Evolutionary conservation across 2,888 invertebrate species (phyloP).

Genomic region (Lamellibrachia columna): DNA sequence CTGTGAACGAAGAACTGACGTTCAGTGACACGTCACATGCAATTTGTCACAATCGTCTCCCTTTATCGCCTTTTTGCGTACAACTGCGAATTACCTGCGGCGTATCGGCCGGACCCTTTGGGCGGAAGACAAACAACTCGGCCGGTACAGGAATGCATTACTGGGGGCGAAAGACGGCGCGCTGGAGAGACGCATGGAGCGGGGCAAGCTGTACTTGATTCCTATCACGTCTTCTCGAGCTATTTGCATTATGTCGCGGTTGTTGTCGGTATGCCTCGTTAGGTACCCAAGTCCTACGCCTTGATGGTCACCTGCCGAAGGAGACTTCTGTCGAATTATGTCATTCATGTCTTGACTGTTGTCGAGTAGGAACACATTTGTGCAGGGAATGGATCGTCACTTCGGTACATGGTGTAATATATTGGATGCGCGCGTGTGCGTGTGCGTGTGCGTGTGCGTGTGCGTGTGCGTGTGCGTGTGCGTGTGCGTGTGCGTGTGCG

Average conservation of each 20-base stretch:
- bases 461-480: background rate
- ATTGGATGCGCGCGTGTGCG: background rate
- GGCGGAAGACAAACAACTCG: background rate
- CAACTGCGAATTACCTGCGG: background rate
- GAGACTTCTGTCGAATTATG: background rate
- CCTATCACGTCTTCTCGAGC: background rate
- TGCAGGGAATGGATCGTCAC: background rate
- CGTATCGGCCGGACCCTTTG: background rate
- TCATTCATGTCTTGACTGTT: background rate
- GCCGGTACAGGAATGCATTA: background rate
- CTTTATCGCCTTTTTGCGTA: background rate
- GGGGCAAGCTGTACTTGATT: background rate
- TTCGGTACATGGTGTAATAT: background rate
- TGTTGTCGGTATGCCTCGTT: background rate
- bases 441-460: background rate
- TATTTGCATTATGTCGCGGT: background rate
- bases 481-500: background rate
- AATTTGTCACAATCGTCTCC: background rate
- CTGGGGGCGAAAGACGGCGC: background rate
- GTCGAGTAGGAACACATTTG: background rate
- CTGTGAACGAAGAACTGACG: background rate
- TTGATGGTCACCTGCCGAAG: background rate
- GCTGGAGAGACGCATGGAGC: background rate
- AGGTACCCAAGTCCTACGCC: background rate
- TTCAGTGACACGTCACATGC: background rate